A percentile compares a stretch with the other conserved stretches of the same genome.
phyloP scores from a whole-genome alignment of 1,140 invertebrate species.

The Chironomus tepperi region DNA sequence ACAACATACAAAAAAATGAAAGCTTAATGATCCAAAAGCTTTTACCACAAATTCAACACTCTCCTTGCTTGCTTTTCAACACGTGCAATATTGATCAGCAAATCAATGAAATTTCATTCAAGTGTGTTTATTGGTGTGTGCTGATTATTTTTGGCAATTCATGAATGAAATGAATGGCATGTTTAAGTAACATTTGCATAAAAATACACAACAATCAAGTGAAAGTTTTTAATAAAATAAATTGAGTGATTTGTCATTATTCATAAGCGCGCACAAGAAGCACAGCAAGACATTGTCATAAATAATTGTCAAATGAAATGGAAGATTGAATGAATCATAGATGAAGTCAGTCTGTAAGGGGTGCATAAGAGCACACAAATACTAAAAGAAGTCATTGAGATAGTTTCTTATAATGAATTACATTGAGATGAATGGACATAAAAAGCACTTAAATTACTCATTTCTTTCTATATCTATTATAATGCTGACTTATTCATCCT shows the following conservation, averaged over 20 bases:
- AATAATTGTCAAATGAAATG: too few species aligned
- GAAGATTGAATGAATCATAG: not conserved
- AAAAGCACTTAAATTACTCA: conserved; percentile 4
- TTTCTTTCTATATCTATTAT: not conserved
- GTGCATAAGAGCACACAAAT: not conserved
- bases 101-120: too few species aligned
- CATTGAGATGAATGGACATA: conserved; percentile 18
- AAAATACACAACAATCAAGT: not conserved
- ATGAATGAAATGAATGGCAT: not conserved
- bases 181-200: not conserved
- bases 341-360: not conserved
- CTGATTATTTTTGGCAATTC: too few species aligned
- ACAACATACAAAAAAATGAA: too few species aligned
- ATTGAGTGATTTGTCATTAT: too few species aligned
- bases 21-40: too few species aligned
- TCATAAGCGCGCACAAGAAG: too few species aligned
- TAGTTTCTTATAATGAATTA: not conserved
- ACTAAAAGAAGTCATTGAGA: not conserved
- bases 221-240: not conserved
- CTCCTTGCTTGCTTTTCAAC: too few species aligned
- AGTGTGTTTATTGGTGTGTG: too few species aligned
- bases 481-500: not conserved
- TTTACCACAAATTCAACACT: too few species aligned
- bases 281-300: too few species aligned
- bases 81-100: too few species aligned